Percentiles rank a stretch among this genome's conserved stretches.
Evolutionary conservation across 1,140 invertebrate genomes (phyloP).

Genomic region (Zaprionus africanus): DNA sequence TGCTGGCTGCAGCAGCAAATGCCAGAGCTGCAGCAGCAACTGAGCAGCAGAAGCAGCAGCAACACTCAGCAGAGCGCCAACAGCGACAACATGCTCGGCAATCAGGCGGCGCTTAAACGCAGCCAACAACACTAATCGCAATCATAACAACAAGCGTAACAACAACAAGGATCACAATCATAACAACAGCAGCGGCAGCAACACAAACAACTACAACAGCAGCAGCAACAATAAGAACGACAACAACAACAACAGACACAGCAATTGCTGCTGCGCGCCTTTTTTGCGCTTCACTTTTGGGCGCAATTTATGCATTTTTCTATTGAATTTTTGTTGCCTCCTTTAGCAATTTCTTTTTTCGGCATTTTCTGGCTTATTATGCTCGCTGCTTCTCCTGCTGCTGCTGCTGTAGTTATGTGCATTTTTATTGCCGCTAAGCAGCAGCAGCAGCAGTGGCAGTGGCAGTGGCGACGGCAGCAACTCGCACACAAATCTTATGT

Average conservation of each 20-base stretch:
- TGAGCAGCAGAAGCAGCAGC: slow-evolving; percentile 26
- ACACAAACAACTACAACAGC: slow-evolving; percentile 10
- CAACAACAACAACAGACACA: slow-evolving; percentile 2
- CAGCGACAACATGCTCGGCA: slow-evolving; percentile 15
- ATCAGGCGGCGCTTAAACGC: slow-evolving; percentile 48
- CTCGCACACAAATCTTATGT: slow-evolving; percentile 59
- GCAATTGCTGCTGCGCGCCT: slow-evolving; percentile 42
- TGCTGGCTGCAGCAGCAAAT: slow-evolving; percentile 48
- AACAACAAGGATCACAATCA: background rate
- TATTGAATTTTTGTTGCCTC: slow-evolving; percentile 1
- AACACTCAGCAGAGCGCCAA: slow-evolving; percentile 27
- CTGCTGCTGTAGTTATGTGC: slow-evolving; percentile 19
- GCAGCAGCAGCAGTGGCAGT: slow-evolving; percentile 17
- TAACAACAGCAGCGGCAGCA: slow-evolving; percentile 7
- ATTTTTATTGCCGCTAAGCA: slow-evolving; percentile 38
- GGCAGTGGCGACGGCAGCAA: background rate
- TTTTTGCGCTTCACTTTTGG: slow-evolving; percentile 25
- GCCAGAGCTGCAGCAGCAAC: slow-evolving; percentile 20
- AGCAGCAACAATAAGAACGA: background rate
- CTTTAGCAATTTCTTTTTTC: slow-evolving; percentile 9
- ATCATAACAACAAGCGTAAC: slow-evolving; percentile 3
- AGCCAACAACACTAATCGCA: slow-evolving; percentile 10
- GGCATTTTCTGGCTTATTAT: slow-evolving; percentile 17
- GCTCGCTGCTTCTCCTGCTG: background rate
- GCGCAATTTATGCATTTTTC: slow-evolving; percentile 11